Evolutionary conservation across 2,797 vertebrate genomes (phyloP).

Genomic region (Micrastur ruficollis): DNA sequence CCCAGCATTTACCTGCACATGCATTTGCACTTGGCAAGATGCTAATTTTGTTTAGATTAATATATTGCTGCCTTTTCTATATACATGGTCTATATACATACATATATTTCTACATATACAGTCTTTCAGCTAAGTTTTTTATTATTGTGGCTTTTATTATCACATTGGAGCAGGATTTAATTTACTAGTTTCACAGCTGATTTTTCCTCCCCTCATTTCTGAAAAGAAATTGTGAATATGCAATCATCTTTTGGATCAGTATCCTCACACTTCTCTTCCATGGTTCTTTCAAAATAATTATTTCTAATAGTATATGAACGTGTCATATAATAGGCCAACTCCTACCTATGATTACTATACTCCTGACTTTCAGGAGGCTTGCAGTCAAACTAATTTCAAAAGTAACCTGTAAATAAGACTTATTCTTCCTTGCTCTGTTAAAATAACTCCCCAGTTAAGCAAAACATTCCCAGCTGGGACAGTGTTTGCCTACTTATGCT

Average conservation of each 20-base stretch:
- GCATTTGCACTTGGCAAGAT: not conserved
- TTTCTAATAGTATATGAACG: not conserved
- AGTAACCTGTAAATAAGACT: not conserved
- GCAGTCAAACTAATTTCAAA: not conserved
- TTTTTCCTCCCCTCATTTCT: not conserved
- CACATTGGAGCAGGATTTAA: not conserved
- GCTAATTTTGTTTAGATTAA: not conserved
- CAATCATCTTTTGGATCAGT: not conserved
- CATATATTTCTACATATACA: not conserved
- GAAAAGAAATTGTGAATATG: not conserved
- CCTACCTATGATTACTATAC: not conserved
- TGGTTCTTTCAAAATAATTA: not conserved
- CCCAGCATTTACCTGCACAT: not conserved
- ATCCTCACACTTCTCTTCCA: not conserved
- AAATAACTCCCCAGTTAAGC: not conserved
- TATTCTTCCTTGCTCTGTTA: not conserved
- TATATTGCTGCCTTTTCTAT: not conserved
- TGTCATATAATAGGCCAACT: not conserved
- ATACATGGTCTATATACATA: not conserved
- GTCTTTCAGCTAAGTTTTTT: not conserved
- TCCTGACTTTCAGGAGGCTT: not conserved
- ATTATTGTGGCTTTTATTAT: not conserved
- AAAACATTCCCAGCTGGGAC: not conserved
- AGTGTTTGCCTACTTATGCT: not conserved
- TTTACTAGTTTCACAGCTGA: not conserved